Evolutionary conservation across 2,797 vertebrate genomes (phyloP).

Genomic region (Sciaenops ocellatus): DNA sequence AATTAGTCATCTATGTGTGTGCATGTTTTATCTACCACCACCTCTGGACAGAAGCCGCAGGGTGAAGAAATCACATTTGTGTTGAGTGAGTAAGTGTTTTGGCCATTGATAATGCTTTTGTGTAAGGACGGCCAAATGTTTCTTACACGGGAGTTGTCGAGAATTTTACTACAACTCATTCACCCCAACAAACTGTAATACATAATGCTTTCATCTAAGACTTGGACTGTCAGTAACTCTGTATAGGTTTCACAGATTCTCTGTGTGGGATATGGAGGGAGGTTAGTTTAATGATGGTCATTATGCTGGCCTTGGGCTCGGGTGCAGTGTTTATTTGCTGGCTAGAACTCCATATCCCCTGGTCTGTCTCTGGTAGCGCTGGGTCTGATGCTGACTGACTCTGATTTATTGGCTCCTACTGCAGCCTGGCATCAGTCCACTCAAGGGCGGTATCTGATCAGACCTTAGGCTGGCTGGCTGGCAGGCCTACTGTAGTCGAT

Average conservation of each 20-base stretch:
- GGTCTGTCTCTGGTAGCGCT: constrained; percentile 75
- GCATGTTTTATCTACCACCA: constrained; percentile 29
- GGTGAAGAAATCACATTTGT: constrained; percentile 43
- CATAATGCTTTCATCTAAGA: constrained; percentile 34
- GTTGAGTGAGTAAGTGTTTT: constrained; percentile 29
- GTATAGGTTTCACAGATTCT: constrained; percentile 57
- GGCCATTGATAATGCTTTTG: constrained; percentile 25
- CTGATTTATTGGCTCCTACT: constrained; percentile 80
- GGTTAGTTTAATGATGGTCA: constrained; percentile 79
- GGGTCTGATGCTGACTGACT: constrained; percentile 74
- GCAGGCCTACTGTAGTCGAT: constrained; percentile 32
- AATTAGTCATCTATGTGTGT: constrained; percentile 50
- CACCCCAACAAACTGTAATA: constrained; percentile 5
- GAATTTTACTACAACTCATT: constrained; percentile 31
- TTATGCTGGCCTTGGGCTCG: constrained; percentile 77
- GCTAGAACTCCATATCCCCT: constrained; percentile 69
- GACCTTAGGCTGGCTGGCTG: constrained; percentile 48
- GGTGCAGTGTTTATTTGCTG: constrained; percentile 81
- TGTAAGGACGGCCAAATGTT: constrained; percentile 1
- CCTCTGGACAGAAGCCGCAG: constrained; percentile 28
- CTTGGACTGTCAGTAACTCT: constrained; percentile 47
- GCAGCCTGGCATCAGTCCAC: constrained; percentile 72
- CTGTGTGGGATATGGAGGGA: constrained; percentile 68
- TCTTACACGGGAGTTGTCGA: constrained; percentile 27
- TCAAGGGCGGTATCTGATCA: constrained; percentile 71